Evolutionary conservation across 2,888 invertebrate species (phyloP), one percentile per base, ranked within the genome.

Genomic region (Callyntrura sp.): DNA sequence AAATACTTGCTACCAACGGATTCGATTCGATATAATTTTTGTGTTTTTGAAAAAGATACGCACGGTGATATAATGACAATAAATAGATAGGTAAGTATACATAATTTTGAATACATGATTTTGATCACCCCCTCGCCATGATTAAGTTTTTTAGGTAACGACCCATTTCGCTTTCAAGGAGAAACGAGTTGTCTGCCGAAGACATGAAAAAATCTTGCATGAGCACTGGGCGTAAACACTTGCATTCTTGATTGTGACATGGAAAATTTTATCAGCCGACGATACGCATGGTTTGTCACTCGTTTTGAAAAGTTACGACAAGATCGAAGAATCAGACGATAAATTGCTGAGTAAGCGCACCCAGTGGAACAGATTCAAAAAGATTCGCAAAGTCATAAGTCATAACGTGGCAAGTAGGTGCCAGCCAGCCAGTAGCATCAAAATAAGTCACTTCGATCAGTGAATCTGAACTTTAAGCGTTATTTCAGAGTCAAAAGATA

Each of bases 321-420:
- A 68, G 20, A 73, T 3, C 4, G 5, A 55, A 14, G 17, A 25
- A 25, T 78, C 14, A 55, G 57, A 28, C 79, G n/a, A 62, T 82
- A 82, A 82, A 82, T 62, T 82, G 62, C 62, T 82, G 62, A 82
- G 82, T 82, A 82, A 82, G 62, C 62, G 60, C 82, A 82, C 62
- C 82, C 82, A 82, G 6, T 43, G 82, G 82, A 82, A 82, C 82
- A 82, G 60, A 82, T 45, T 62, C 14, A 9, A 82, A 82, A 43
- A 12, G 62, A 62, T 43, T 60, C 23, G 82, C 82, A 82, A 9
- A 60, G 82, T 82, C 82, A 82, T n/a, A n/a, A n/a, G n/a, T n/a
- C n/a, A n/a, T 62, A 62, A 62, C 45, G 43, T 62, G 45, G 23
- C 20, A 45, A 45, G n/a, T 57, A 55, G 28, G 55, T 57, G 9